Conservation (phyloP, 2,888 invertebrate genomes). For the Philaethria dido region DNA sequence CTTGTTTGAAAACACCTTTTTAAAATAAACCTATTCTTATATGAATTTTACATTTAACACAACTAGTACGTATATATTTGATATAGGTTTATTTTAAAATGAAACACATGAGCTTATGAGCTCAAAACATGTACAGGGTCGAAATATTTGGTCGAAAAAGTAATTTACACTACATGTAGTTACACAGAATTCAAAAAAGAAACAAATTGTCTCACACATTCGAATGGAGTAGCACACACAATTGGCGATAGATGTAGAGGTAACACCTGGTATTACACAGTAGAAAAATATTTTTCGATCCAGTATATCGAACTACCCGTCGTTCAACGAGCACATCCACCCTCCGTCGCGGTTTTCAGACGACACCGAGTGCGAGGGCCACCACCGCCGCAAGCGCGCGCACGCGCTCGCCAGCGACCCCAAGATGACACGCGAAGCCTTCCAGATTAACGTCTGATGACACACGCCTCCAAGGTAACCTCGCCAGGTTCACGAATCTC, state of each 20-base stretch:
- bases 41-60: not conserved
- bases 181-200: not conserved
- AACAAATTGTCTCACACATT: constrained; percentile 33
- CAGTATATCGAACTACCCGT: constrained; percentile 91
- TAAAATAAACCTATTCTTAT: constrained; percentile 29
- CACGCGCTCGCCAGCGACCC: constrained; percentile 61
- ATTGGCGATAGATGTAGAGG: constrained; percentile 40
- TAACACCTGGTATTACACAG: constrained; percentile 44
- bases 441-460: constrained; percentile 89
- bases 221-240: constrained; percentile 29
- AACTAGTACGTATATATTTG: not conserved
- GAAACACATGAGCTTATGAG: constrained; percentile 6
- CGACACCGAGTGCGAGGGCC: constrained; percentile 85
- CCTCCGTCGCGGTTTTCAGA: constrained; percentile 95
- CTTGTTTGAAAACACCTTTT: constrained; percentile 22
- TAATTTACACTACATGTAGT: constrained; percentile 26
- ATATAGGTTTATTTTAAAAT: constrained; percentile 29
- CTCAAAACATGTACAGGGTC: constrained; percentile 26
- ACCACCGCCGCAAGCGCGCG: constrained; percentile 71
- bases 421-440: constrained; percentile 87
- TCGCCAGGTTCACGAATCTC: not conserved
- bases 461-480: constrained; percentile 13
- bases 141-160: constrained; percentile 36
- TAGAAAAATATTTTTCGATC: constrained; percentile 53
- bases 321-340: constrained; percentile 92